Conservation (phyloP, 1,140 invertebrate species). For the Xylocopa sonorina region DNA sequence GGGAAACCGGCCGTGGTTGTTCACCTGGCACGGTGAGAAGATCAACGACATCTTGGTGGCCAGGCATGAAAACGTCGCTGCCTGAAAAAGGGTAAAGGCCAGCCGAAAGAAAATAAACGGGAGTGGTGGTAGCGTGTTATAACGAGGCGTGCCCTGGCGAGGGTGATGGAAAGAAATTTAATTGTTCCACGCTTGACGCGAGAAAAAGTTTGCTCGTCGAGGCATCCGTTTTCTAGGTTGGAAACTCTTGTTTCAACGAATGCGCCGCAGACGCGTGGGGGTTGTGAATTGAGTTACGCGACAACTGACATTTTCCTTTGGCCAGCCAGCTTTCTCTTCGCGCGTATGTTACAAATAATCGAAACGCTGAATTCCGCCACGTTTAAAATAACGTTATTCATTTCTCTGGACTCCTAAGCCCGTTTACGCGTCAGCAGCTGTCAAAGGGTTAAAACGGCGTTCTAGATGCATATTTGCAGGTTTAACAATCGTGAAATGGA, state of each 20-base stretch:
- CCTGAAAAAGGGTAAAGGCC: neutral
- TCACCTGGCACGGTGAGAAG: neutral
- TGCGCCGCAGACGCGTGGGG: neutral
- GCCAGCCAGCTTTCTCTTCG: no score
- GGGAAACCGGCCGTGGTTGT: constrained; percentile 18
- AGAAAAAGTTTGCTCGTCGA: neutral
- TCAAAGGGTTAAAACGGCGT: no score
- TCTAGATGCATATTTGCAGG: no score
- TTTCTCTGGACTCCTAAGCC: no score
- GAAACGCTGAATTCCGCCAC: no score
- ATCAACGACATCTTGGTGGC: neutral
- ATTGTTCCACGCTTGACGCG: constrained; percentile 1
- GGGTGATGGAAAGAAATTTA: constrained; percentile 3
- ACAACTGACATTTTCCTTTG: no score
- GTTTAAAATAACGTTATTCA: no score
- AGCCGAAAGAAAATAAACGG: neutral
- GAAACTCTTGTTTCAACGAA: neutral
- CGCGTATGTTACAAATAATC: no score
- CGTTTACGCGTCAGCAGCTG: no score
- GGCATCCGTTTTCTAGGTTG: neutral
- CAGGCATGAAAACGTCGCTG: neutral
- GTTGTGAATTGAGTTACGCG: neutral
- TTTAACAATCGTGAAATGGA: no score
- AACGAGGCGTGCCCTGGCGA: neutral
- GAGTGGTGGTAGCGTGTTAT: neutral